Evolutionary conservation across 2,113 vertebrate genomes (phyloP).

Genomic region (Emydocephalus ijimae): DNA sequence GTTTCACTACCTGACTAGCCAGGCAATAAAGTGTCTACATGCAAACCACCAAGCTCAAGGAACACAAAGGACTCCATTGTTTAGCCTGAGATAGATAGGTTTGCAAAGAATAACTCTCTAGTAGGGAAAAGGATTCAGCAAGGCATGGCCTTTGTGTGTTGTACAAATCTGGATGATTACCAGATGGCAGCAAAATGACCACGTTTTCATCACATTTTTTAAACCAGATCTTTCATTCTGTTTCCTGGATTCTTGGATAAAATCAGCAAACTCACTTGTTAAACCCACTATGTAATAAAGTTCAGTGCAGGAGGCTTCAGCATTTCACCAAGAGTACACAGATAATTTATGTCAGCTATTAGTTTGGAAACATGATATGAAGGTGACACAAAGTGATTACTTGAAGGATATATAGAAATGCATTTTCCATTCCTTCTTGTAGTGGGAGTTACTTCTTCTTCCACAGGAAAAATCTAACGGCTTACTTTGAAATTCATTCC

Average conservation of each 20-base stretch:
- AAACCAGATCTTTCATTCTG: not conserved
- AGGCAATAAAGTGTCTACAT: not conserved
- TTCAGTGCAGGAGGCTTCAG: not conserved
- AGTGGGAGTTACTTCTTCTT: not conserved
- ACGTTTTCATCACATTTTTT: not conserved
- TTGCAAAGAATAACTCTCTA: not conserved
- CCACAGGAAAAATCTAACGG: not conserved
- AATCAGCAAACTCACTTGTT: not conserved
- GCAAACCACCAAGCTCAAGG: not conserved
- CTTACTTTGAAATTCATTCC: not conserved
- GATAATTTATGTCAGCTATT: not conserved
- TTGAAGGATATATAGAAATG: not conserved
- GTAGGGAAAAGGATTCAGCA: not conserved
- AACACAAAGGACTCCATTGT: not conserved
- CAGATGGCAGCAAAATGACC: not conserved
- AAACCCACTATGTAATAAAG: not conserved
- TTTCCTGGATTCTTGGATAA: not conserved
- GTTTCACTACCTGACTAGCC: not conserved
- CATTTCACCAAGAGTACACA: not conserved
- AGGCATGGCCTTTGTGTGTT: not conserved
- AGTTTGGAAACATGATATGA: not conserved
- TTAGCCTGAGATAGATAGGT: not conserved
- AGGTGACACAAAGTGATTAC: not conserved
- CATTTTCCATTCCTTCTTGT: not conserved
- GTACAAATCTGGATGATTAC: not conserved